Conservation (phyloP, 2,113 vertebrate genomes). For the Hystrix brachyura region DNA sequence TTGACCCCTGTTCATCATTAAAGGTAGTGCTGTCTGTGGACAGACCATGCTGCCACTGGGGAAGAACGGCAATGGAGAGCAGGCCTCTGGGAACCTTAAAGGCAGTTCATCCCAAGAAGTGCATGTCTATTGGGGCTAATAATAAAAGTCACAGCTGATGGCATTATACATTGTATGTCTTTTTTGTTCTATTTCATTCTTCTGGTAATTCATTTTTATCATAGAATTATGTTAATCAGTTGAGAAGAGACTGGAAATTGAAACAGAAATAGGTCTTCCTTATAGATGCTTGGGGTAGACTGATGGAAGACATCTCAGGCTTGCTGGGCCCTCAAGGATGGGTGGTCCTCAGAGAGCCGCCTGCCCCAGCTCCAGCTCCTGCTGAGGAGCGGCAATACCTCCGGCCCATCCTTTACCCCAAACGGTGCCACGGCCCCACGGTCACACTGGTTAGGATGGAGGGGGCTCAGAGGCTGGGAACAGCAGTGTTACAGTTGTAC, state of each 20-base stretch:
- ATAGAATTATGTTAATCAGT: neutral
- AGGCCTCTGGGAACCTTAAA: neutral
- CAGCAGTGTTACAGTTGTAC: neutral
- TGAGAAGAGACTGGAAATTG: neutral
- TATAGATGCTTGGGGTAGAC: neutral
- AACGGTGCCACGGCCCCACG: rapidly evolving
- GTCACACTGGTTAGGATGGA: rapidly evolving
- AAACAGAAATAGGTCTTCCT: neutral
- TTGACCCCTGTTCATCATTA: neutral
- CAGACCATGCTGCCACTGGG: neutral
- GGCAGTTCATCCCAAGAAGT: neutral
- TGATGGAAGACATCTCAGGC: rapidly evolving
- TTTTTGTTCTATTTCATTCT: neutral
- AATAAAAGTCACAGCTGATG: neutral
- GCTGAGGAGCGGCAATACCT: neutral
- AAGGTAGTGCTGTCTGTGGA: neutral
- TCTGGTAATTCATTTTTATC: neutral
- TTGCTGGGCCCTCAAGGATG: neutral
- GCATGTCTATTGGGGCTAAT: neutral
- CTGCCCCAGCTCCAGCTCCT: too few relatives aligned
- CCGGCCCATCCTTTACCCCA: rapidly evolving
- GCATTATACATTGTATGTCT: neutral
- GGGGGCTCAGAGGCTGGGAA: neutral
- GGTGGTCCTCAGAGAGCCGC: too few relatives aligned
- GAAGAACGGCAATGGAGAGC: neutral